Conservation (phyloP, 2,888 invertebrate genomes). For the Chesias legatella region DNA sequence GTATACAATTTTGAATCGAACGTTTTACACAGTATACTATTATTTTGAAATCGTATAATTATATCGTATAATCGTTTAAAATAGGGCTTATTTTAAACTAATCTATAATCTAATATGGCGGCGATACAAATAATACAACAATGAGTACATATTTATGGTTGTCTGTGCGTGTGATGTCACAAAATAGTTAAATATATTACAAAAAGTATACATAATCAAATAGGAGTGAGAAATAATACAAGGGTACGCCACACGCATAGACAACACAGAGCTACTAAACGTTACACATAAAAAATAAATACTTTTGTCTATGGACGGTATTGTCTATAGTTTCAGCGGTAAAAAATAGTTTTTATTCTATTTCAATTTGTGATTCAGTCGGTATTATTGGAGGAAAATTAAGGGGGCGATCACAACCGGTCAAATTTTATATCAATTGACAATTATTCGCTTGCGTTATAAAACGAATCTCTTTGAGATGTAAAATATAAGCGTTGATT, state of each 20-base stretch:
- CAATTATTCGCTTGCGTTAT: constrained; percentile 29
- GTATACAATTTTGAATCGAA: constrained; percentile 70
- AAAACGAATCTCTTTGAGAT: constrained; percentile 35
- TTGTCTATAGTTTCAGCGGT: constrained; percentile 56
- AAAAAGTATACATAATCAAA: too few species aligned
- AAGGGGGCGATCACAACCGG: constrained; percentile 42
- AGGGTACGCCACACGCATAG: constrained; percentile 9
- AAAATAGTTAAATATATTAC: neutral
- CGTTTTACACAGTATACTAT: constrained; percentile 46
- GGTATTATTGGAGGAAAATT: constrained; percentile 24
- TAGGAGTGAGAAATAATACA: too few species aligned
- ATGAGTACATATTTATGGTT: constrained; percentile 39
- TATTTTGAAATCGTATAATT: constrained; percentile 58
- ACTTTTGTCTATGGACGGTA: constrained; percentile 74
- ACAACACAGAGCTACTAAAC: constrained; percentile 25
- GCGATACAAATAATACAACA: constrained; percentile 48
- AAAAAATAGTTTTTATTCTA: constrained; percentile 66
- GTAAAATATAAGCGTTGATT: constrained; percentile 6
- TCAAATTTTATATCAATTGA: constrained; percentile 37
- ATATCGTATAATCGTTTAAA: constrained; percentile 57
- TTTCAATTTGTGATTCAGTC: constrained; percentile 48
- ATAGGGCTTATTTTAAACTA: constrained; percentile 33
- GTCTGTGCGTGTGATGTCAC: constrained; percentile 6
- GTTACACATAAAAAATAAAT: constrained; percentile 65
- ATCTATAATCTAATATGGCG: constrained; percentile 65